Conservation (phyloP, 2,888 invertebrate species). For the Lasioglossum lativentre region DNA sequence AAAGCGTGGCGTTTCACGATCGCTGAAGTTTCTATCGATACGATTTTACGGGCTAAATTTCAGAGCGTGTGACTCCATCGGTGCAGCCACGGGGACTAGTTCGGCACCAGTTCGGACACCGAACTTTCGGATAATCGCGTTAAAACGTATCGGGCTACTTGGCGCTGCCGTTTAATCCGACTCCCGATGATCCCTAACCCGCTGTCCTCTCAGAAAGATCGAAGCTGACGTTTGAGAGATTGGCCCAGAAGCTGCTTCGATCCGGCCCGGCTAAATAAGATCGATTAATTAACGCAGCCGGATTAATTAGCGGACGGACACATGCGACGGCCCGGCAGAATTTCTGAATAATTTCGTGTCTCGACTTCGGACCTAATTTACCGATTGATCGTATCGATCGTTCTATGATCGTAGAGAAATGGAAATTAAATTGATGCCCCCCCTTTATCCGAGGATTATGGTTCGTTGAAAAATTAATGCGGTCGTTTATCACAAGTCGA, state of each 20-base stretch:
- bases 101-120: slow-evolving; percentile 32
- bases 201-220: slow-evolving; percentile 4
- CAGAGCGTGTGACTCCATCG: background rate
- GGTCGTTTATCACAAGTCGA: background rate
- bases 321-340: background rate
- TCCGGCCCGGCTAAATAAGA: background rate
- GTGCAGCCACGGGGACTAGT: slow-evolving; percentile 18
- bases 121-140: slow-evolving; percentile 54
- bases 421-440: background rate
- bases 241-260: slow-evolving; percentile 17
- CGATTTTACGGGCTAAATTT: background rate
- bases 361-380: background rate
- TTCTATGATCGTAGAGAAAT: background rate
- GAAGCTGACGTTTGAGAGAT: slow-evolving; percentile 44
- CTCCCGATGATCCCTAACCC: slow-evolving; percentile 22
- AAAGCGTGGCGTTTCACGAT: background rate
- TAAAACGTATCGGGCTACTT: slow-evolving; percentile 40
- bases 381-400: background rate
- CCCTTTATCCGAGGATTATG: background rate
- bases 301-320: background rate
- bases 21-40: background rate
- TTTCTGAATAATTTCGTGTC: background rate
- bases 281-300: slow-evolving; percentile 29
- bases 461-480: background rate
- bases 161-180: slow-evolving; percentile 36